Conservation (phyloP, 1,140 invertebrate species). For the Calephelis virginiensis region DNA sequence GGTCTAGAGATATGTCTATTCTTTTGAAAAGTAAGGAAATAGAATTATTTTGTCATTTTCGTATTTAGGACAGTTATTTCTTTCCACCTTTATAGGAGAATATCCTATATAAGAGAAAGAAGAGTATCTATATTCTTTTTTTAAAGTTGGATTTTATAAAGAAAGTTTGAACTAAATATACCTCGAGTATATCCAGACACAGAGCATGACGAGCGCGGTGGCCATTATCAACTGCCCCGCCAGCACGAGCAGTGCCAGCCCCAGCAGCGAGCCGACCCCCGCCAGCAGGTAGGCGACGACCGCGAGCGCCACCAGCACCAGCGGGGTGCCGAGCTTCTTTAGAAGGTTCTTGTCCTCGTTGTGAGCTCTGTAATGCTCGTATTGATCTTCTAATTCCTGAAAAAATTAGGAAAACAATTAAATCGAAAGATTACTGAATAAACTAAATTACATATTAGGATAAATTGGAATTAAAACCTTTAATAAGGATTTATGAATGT, state of each 20-base stretch:
- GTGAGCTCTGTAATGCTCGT: constrained; percentile 89
- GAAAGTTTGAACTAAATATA: constrained; percentile 11
- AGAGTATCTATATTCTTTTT: too few species aligned
- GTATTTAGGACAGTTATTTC: too few species aligned
- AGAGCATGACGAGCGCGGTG: constrained; percentile 81
- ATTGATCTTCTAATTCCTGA: constrained; percentile 91
- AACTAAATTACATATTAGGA: too few species aligned
- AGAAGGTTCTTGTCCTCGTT: constrained; percentile 98
- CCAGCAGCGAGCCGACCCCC: constrained; percentile 88
- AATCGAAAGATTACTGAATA: not conserved
- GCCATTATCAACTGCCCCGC: constrained; percentile 90
- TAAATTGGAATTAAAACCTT: too few species aligned
- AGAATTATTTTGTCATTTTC: too few species aligned
- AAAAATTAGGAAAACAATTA: too few species aligned
- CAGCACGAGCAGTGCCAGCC: constrained; percentile 90
- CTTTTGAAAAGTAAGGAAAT: too few species aligned
- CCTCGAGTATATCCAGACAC: constrained; percentile 93
- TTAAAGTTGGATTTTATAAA: too few species aligned
- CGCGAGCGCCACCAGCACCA: constrained; percentile 91
- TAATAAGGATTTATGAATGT: too few species aligned
- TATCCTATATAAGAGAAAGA: too few species aligned
- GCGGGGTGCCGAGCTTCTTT: constrained; percentile 93
- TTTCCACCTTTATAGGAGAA: too few species aligned
- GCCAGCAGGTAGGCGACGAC: constrained; percentile 90
- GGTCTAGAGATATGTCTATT: too few species aligned